Conservation (phyloP, 2,113 vertebrate species). For the Lathamus discolor region DNA sequence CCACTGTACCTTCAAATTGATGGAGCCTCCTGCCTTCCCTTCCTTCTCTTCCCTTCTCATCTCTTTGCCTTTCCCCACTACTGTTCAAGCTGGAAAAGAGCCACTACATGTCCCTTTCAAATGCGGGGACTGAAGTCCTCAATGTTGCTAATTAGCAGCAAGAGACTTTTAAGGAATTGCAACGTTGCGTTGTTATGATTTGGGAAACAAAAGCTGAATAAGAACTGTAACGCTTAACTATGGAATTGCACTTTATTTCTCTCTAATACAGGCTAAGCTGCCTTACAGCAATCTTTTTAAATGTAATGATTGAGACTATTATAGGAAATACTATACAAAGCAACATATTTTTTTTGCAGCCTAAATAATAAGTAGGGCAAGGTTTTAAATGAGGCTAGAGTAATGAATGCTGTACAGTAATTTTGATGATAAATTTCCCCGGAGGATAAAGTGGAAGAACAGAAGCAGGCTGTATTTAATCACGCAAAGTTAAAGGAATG, state of each 20-base stretch:
- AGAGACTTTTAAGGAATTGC: not conserved
- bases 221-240: constrained; percentile 18
- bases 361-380: constrained; percentile 72
- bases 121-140: not conserved
- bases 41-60: not conserved
- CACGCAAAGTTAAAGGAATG: constrained; percentile 56
- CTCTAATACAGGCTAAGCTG: constrained; percentile 54
- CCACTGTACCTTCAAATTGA: not conserved
- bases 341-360: constrained; percentile 28
- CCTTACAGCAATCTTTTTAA: constrained; percentile 65
- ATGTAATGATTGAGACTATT: constrained; percentile 66
- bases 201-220: constrained; percentile 47
- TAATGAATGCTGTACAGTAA: constrained; percentile 68
- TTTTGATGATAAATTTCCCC: constrained; percentile 67
- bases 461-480: constrained; percentile 64
- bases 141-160: not conserved
- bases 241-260: constrained; percentile 31
- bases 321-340: constrained; percentile 61
- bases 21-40: not conserved
- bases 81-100: not conserved
- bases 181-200: not conserved
- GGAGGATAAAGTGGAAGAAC: constrained; percentile 61
- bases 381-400: constrained; percentile 66
- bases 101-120: not conserved
- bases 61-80: not conserved